Evolutionary conservation across 2,113 vertebrate genomes (phyloP).

Genomic region (Ceuthmochares aereus): DNA sequence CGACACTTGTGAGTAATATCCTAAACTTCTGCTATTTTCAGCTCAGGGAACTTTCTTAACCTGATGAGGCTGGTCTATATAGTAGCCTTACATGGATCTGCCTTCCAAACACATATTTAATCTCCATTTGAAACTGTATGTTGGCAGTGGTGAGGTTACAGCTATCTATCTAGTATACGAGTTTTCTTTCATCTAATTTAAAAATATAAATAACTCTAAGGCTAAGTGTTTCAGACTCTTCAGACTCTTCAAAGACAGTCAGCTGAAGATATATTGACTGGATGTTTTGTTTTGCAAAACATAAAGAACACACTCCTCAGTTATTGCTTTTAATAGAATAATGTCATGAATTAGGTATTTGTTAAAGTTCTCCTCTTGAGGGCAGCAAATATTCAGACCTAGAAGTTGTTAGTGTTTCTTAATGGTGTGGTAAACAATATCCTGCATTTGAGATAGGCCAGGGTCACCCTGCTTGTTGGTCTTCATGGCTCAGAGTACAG

Average conservation of each 20-base stretch:
- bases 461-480: not conserved
- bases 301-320: not conserved
- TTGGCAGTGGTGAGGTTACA: not conserved
- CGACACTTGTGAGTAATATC: not conserved
- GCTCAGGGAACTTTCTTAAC: not conserved
- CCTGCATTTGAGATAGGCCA: not conserved
- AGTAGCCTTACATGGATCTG: not conserved
- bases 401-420: not conserved
- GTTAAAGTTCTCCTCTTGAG: conserved; percentile 60
- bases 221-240: not conserved
- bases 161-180: not conserved
- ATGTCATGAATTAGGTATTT: not conserved
- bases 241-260: not conserved
- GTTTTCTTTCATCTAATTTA: not conserved
- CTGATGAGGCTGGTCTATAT: not conserved
- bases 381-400: conserved; percentile 60
- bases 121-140: not conserved
- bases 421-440: not conserved
- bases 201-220: not conserved
- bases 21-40: not conserved
- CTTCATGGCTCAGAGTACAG: not conserved
- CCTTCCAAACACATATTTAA: not conserved
- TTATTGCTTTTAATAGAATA: not conserved
- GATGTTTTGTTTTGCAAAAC: not conserved
- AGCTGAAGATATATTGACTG: not conserved